Conservation (phyloP, 2,888 invertebrate species). For the Euzophera pinguis region DNA sequence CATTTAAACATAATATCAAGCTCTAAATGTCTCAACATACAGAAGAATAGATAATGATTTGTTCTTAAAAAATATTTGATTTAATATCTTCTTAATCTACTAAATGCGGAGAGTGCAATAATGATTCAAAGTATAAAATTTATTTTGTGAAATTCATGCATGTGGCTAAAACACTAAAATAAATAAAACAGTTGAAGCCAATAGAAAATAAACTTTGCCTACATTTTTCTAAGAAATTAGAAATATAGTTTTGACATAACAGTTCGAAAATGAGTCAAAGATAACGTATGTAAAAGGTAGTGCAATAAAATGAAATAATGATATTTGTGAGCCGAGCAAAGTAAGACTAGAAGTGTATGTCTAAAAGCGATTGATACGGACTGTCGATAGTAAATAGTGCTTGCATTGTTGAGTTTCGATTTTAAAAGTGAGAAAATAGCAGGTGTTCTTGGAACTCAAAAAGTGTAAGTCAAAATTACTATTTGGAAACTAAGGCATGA, state of each 20-base stretch:
- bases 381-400: too few species aligned
- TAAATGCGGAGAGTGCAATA: conserved; percentile 9
- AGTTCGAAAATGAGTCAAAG: not conserved
- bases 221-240: not conserved
- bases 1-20: conserved; percentile 60
- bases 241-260: not conserved
- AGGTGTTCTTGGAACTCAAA: too few species aligned
- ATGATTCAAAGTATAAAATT: not conserved
- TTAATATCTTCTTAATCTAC: not conserved
- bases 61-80: not conserved
- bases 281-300: not conserved
- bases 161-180: not conserved
- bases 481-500: too few species aligned
- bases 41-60: conserved; percentile 10
- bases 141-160: conserved; percentile 1
- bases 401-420: too few species aligned
- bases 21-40: conserved; percentile 27
- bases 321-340: not conserved
- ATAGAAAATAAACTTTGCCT: not conserved
- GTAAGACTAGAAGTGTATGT: too few species aligned
- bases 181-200: not conserved
- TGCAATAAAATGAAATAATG: not conserved
- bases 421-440: too few species aligned
- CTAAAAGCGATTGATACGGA: too few species aligned
- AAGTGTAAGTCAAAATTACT: too few species aligned